Base-by-base conservation (phyloP, 2,888 invertebrate genomes). In the Cordylochernes scorpioides region DNA sequence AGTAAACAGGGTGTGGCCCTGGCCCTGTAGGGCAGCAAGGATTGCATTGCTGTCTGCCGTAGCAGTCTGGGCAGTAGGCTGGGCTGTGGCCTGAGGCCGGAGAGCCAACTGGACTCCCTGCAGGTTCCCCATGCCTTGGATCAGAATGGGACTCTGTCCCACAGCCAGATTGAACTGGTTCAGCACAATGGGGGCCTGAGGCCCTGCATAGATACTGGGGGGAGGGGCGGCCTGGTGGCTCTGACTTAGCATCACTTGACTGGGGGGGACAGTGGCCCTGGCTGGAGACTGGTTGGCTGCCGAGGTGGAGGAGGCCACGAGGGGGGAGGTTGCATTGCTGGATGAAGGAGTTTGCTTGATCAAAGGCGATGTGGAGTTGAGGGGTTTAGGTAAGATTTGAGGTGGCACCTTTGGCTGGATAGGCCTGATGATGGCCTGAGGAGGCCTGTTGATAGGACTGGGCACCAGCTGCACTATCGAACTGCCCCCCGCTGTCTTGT, bases 51-150 rank as follows among this genome's bases (percentile, higher is more conserved):
- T 38, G 18, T 33, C 31, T 15, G 30, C 17, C 12, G 21, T 31
- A 29, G 25, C 31, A 6, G 32, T 15, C 19, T 32, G 32, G 14
- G 29, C 15, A 10, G 17, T 31, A 28, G 26, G 30, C 7, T 32
- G 15, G 15, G 15, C 26, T 15, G 29, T 34, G 15, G 17, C 27
- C 17, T 49, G 40, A 48, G 52, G 67, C 42, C 69, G 58, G 41
- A 71, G 54, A 41, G 70, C 68, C 39, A 71, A 60, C 48, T 71
- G 71, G 31, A 71, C 67, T 26, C 67, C 67, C 15, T 24, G 35
- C 10, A 41, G 12, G 28, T 33, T 33, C 15, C 33, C 27, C 15
- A 36, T 15, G 42, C 67, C 67, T 42, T 66, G 65, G 36, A 65
- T 62, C 44, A 66, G 50, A 38, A 66, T 59, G 28, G 64, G 64